A percentile compares a stretch with the other conserved stretches of the same genome.
These are phyloP conservation scores for Vulpes vulpes DNA, from an alignment of 2,113 vertebrate species.

Conservation along the genomic window DNA sequence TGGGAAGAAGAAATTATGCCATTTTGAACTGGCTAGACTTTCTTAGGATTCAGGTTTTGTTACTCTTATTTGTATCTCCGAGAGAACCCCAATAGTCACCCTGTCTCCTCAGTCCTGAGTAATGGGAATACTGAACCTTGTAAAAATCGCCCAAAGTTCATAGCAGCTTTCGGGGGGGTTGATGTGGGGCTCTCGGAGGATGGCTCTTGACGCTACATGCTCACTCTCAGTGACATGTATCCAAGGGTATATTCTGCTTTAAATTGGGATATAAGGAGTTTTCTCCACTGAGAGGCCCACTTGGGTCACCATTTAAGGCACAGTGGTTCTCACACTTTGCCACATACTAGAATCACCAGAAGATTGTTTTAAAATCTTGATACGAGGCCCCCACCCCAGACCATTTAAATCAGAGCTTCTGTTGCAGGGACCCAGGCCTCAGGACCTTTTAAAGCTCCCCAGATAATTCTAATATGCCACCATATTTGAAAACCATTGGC, in stretches of 20 bases:
- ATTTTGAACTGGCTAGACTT: neutral
- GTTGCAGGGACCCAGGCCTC: neutral
- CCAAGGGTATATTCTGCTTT: neutral
- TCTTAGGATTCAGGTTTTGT: neutral
- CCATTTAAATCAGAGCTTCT: slow-evolving; percentile 18
- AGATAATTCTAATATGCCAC: neutral
- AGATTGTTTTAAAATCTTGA: neutral
- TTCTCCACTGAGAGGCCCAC: neutral
- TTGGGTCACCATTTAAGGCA: neutral
- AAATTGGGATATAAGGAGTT: neutral
- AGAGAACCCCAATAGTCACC: neutral
- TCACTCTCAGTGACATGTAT: neutral
- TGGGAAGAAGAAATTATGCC: slow-evolving; percentile 17
- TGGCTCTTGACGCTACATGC: fast-evolving
- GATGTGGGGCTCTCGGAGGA: neutral
- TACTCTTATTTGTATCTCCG: neutral
- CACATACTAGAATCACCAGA: neutral
- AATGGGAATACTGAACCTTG: neutral
- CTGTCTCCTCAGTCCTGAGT: neutral
- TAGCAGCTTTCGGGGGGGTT: neutral
- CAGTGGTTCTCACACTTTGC: neutral
- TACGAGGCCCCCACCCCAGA: neutral
- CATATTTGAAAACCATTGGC: neutral
- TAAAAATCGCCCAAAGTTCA: neutral
- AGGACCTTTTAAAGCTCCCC: neutral